Percentiles rank a stretch among this genome's conserved stretches.
Evolutionary conservation across 2,113 vertebrate genomes (phyloP).

Genomic region (Alouatta palliata): DNA sequence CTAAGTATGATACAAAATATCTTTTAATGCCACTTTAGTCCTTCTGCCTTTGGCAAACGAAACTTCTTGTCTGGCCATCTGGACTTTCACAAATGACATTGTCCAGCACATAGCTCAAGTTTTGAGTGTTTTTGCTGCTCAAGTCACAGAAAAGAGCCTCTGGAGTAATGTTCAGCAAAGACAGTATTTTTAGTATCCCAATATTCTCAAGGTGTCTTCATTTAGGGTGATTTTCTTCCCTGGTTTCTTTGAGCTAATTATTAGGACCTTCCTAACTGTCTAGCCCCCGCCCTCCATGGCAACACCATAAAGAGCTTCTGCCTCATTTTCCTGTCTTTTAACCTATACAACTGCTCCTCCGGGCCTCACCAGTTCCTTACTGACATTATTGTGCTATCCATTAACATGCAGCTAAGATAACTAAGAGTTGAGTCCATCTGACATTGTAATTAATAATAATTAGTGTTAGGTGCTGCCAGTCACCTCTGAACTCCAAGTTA

Average conservation of each 20-base stretch:
- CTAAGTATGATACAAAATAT: constrained; percentile 53
- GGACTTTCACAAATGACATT: background rate
- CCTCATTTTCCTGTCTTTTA: background rate
- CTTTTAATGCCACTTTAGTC: constrained; percentile 55
- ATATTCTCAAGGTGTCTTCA: background rate
- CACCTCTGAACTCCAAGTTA: background rate
- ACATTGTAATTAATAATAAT: background rate
- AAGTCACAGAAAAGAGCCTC: background rate
- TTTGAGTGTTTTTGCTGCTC: background rate
- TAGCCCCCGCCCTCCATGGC: background rate
- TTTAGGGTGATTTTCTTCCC: background rate
- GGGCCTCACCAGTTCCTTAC: background rate
- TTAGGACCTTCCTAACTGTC: background rate
- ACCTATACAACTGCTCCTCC: background rate
- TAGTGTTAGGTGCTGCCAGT: background rate
- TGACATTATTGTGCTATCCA: background rate
- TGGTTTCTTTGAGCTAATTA: background rate
- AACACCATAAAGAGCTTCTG: background rate
- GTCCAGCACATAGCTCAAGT: background rate
- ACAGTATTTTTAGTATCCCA: background rate
- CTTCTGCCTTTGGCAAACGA: constrained; percentile 54
- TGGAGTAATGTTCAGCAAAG: background rate
- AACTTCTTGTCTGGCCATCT: background rate
- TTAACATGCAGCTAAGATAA: background rate
- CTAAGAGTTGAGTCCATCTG: background rate